Percentiles rank a stretch among this genome's conserved stretches.
phyloP scores from a whole-genome alignment of 2,888 invertebrate species.

The Opisthograptis luteolata region DNA sequence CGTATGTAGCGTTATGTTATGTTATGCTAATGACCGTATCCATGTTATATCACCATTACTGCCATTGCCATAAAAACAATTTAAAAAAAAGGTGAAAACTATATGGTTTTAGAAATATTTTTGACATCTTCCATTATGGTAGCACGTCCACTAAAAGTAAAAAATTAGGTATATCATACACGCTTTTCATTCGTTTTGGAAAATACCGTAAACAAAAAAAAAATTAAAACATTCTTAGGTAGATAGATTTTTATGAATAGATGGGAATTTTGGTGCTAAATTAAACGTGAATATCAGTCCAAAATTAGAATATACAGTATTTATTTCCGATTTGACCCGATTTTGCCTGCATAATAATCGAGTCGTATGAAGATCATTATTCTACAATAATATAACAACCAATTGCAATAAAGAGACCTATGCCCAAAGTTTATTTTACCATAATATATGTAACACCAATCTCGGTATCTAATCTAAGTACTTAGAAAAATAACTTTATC shows the following conservation, averaged over 20 bases:
- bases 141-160: background rate
- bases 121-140: background rate
- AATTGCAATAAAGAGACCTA: background rate
- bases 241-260: constrained; percentile 68
- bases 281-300: constrained; percentile 65
- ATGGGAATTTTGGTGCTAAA: constrained; percentile 80
- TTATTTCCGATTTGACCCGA: constrained; percentile 15
- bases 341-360: background rate
- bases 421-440: background rate
- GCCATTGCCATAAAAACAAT: too few species aligned
- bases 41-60: too few species aligned
- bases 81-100: too few species aligned
- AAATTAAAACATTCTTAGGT: constrained; percentile 49
- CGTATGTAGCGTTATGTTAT: too few species aligned
- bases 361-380: background rate
- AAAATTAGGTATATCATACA: background rate
- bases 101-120: too few species aligned
- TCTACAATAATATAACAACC: background rate
- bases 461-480: background rate
- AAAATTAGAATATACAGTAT: constrained; percentile 49
- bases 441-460: background rate
- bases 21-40: too few species aligned
- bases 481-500: background rate
- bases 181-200: constrained; percentile 36
- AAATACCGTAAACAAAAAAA: constrained; percentile 39